Base-by-base conservation (phyloP, 2,888 invertebrate genomes). In the Amblyjoppa fuscipennis region DNA sequence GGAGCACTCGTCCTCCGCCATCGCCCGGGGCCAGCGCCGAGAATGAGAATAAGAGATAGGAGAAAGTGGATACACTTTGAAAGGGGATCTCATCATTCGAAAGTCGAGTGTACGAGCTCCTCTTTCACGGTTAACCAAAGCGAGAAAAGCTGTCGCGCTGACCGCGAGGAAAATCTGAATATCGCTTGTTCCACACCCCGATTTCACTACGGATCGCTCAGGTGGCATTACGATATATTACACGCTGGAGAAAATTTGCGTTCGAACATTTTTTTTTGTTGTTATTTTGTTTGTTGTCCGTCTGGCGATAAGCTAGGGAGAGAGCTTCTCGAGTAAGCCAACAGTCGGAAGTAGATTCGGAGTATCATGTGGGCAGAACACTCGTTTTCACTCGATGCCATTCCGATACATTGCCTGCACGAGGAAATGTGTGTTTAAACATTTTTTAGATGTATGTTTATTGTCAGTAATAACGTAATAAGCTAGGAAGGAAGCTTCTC, bases 151-250 rank as follows among this genome's bases (percentile, higher is more conserved):
- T 79, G 69, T 61, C 80, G 53, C 84, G 73, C 85, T 85, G 84
- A 89, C 84, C 86, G 75, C 69, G 77, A 79, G 66, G 80, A 83
- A 86, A 85, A 84, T 87, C 84, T 84, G 83, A 79, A 80, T 87
- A 77, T 83, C 31, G 59, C 28, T 31, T 16, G 16, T 31, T 28
- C 13, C 34, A 16, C 28, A 28, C 28, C 28, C 0, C 31, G 6
- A 0, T 59, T 11, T 20, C 28, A 31, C 28, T 34, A 34, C 3
- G 16, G 31, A 4, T 31, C 59, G 25, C 25, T 3, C 20, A 2
- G 4, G 28, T 28, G 59, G 3, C 59, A 13, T 59, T 59, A 3
- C 25, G 59, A 11, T 13, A 11, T 13, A 28, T 25, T 59, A 11
- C 45, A 45, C 45, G 4, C 13, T 13, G 13, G 45, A 45, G 11